Percentiles rank a stretch among this genome's conserved stretches.
phyloP scores from a whole-genome alignment of 2,888 invertebrate species.

The Volucella zonaria region DNA sequence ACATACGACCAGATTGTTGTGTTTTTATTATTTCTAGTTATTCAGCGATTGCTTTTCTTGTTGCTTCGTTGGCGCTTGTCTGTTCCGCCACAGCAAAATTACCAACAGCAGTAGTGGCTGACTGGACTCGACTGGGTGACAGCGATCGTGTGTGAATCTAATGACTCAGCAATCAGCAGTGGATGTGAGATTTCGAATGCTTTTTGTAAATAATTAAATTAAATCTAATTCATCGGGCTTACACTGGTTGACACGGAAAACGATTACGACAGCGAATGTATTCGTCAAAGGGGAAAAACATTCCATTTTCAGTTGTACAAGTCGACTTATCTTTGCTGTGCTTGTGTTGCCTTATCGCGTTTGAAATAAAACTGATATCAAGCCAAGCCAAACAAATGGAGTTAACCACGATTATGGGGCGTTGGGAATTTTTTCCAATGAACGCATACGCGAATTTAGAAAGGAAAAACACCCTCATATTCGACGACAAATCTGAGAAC shows the following conservation, averaged over 20 bases:
- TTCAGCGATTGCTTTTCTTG: constrained; percentile 8
- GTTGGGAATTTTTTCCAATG: too few relatives aligned
- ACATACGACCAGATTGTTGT: not conserved
- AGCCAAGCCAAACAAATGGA: too few relatives aligned
- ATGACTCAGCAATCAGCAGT: constrained; percentile 34
- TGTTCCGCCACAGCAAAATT: not conserved
- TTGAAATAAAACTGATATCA: too few relatives aligned
- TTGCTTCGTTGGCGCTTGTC: not conserved
- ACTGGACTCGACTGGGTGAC: constrained; percentile 2
- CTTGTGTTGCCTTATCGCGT: too few relatives aligned
- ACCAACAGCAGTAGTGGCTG: constrained; percentile 1
- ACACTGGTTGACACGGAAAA: constrained; percentile 2
- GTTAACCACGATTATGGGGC: too few relatives aligned
- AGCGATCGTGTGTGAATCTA: constrained; percentile 38
- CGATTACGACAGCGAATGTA: not conserved
- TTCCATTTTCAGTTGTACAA: constrained; percentile 11
- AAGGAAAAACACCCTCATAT: too few relatives aligned
- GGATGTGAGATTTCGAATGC: constrained; percentile 11
- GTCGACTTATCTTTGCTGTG: not conserved
- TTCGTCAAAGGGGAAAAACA: not conserved
- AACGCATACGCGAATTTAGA: too few relatives aligned
- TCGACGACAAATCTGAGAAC: too few relatives aligned
- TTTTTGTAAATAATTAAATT: constrained; percentile 26
- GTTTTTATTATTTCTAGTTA: constrained; percentile 15
- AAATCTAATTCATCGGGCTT: not conserved